Percentiles rank a stretch among this genome's conserved stretches.
These are phyloP conservation scores for Erythrocercus mccallii DNA, from an alignment of 2,113 vertebrate species.

Conservation along the genomic window DNA sequence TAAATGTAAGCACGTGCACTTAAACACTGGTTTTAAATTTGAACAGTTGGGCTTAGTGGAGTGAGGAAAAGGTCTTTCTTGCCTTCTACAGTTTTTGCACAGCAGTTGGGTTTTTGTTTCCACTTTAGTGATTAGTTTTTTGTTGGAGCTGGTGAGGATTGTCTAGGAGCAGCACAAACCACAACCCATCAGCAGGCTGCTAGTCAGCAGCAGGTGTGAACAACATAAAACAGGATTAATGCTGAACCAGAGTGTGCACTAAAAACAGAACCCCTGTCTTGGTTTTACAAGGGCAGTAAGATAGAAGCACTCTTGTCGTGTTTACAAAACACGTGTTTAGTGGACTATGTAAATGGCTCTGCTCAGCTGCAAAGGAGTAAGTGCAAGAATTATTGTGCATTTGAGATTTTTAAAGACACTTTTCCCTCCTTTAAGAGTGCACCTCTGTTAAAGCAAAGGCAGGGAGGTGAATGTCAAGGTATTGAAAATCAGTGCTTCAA, in stretches of 20 bases:
- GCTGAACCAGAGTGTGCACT: slow-evolving; percentile 73
- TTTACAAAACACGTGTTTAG: slow-evolving; percentile 76
- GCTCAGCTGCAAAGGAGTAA: slow-evolving; percentile 23
- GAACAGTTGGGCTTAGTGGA: neutral
- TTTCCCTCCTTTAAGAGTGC: neutral
- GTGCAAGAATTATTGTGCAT: neutral
- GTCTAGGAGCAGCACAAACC: slow-evolving; percentile 59
- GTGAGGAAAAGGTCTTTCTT: neutral
- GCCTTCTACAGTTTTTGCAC: neutral
- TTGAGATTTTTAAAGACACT: neutral
- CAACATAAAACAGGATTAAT: slow-evolving; percentile 84
- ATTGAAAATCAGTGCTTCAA: neutral
- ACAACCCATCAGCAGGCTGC: slow-evolving; percentile 68
- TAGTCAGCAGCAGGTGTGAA: slow-evolving; percentile 80
- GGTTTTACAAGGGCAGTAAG: slow-evolving; percentile 60
- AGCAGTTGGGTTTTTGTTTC: slow-evolving; percentile 13
- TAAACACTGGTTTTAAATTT: neutral
- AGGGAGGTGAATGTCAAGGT: neutral
- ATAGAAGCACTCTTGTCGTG: slow-evolving; percentile 48
- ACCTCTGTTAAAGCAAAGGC: neutral
- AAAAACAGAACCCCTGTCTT: slow-evolving; percentile 79
- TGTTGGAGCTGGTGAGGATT: slow-evolving; percentile 31
- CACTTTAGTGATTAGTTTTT: neutral
- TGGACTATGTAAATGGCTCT: slow-evolving; percentile 59
- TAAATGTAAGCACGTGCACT: neutral